Conservation (phyloP, 2,113 vertebrate species). For the Brachypteracias leptosomus region DNA sequence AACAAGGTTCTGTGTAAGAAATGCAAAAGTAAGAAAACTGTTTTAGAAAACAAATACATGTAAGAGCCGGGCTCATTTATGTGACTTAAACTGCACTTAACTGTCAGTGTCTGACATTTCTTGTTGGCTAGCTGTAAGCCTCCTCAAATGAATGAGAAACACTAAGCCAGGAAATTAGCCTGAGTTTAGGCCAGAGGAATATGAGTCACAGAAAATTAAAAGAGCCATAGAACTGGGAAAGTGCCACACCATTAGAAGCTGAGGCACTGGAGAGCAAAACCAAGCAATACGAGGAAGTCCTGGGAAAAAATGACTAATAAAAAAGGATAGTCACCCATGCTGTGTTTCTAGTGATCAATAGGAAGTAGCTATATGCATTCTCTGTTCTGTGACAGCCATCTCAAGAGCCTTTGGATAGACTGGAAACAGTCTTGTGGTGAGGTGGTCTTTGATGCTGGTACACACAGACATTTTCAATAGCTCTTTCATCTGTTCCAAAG, state of each 20-base stretch:
- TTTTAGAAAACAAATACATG: not conserved
- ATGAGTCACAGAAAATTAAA: not conserved
- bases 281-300: not conserved
- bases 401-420: not conserved
- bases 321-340: not conserved
- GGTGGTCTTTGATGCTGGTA: not conserved
- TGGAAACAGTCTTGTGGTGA: not conserved
- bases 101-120: not conserved
- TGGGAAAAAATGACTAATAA: not conserved
- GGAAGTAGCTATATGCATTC: not conserved
- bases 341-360: not conserved
- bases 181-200: not conserved
- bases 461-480: not conserved
- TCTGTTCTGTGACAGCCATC: not conserved
- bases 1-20: not conserved
- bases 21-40: not conserved
- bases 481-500: not conserved
- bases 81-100: not conserved
- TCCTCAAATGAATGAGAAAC: not conserved
- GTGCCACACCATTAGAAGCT: not conserved
- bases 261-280: not conserved
- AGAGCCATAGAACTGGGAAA: not conserved
- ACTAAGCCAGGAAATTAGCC: not conserved
- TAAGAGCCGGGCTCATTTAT: not conserved
- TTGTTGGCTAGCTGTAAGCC: not conserved